Base-by-base conservation (phyloP, 2,797 vertebrate species). In the Alouatta caraya region DNA sequence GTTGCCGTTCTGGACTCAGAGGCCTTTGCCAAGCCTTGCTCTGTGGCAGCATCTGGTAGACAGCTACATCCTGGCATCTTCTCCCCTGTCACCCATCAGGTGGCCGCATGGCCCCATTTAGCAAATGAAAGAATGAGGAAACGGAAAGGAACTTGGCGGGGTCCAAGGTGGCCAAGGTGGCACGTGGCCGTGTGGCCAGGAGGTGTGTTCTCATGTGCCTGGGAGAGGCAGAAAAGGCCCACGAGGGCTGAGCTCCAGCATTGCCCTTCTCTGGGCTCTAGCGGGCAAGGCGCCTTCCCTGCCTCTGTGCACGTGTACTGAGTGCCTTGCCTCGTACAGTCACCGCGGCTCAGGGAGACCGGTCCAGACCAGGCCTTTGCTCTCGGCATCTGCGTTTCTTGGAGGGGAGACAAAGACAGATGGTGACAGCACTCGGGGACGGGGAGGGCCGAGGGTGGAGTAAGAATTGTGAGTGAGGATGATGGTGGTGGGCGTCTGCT, bases 241-340 rank as follows among this genome's bases (percentile, higher is more conserved):
- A 15, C 4, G 1, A 15, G 44, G 75, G 17, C 76, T n/a, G 17
- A 33, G 46, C 46, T 50, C 39, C 17, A 3, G 46, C 19, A 8
- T 28, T 5, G 14, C 73, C 42, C 26, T 46, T 14, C 73, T 15
- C 42, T 46, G 73, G 26, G 28, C 26, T 76, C 8, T 15, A 2
- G 15, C 14, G 8, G 14, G 26, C 73, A 24, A 22, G 5, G 72
- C 0, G 2, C 73, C 55, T 17, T 21, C 26, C 15, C 39, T 15
- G 2, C 1, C 55, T n/a, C 52, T 5, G 0, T 59, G 37, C 30
- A 59, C 9, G 1, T 7, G 37, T 42, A 42, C 55, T 42, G 55
- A 42, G 37, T 28, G 46, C 24, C 84, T 28, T 70, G 15, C 64
- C 6, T 33, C 6, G 46, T 6, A 61, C 33, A 5, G 64, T 52